Evolutionary conservation across 2,113 vertebrate genomes (phyloP), one percentile per base, ranked within the genome.

Genomic region (Campylomormyrus numenius): DNA sequence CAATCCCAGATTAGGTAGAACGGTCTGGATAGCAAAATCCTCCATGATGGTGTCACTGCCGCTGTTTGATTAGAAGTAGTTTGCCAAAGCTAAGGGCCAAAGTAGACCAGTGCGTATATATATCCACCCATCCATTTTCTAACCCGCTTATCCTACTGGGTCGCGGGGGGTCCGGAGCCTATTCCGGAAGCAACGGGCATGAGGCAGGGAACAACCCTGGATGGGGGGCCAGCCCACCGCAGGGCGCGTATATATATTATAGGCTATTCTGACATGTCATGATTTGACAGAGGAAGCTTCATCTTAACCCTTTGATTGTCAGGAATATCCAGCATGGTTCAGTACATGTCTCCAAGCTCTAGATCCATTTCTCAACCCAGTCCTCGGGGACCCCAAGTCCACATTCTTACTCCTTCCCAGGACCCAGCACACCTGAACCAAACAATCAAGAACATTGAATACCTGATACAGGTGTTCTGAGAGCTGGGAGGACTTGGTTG

Each of bases 1-100:
- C 50, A 58, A 83, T 48, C 24, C 50, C 45, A 91, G 92, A 93
- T 94, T 94, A 85, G 13, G 24, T 15, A 48, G 45, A 49, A 17
- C 5, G 4, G n/a, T 10, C 39, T 19, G 21, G 24, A 11, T 42
- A 39, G 89, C 45, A 13, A 39, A 85, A 85, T 31, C 8, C 48
- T 62, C 74, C 31, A 56, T n/a, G 19, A 39, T 5, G 35, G 19
- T 24, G 46, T 77, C 27, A n/a, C 31, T 10, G 0, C 21, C 70
- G 1, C 74, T 3, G 70, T 53, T 24, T 24, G 74, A 56, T 84
- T 56, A 89, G 31, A 53, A 56, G 35, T 42, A 21, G 35, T 80
- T 42, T 11, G 70, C 39, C 83, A 49, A 46, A 49, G 45, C 83
- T 85, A 85, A 85, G 19, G 83, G 83, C 21, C 45, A n/a, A 49